phyloP scores from a whole-genome alignment of 2,113 vertebrate species.

The Epinephelus cyanopodus region DNA sequence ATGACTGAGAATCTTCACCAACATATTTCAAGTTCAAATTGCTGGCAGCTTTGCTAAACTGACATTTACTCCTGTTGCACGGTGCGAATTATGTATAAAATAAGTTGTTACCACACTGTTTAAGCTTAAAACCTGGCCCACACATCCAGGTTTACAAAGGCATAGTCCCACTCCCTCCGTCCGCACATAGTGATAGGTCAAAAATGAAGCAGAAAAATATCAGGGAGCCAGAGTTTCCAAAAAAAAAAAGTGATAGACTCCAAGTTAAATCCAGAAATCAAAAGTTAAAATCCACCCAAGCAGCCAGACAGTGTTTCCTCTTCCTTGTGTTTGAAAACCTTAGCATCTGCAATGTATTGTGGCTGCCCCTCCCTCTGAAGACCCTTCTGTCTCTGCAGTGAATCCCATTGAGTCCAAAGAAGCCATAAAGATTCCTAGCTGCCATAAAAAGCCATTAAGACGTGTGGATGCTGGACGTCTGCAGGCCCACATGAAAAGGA shows the following conservation, averaged over 20 bases:
- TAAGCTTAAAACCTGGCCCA: conserved; percentile 28
- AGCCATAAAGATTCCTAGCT: conserved; percentile 86
- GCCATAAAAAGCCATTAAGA: conserved; percentile 84
- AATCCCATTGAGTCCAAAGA: conserved; percentile 74
- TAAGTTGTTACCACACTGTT: conserved; percentile 44
- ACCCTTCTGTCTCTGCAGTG: conserved; percentile 61
- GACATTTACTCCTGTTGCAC: not conserved
- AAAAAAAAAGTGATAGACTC: not conserved
- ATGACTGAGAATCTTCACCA: too few relatives aligned
- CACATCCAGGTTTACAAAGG: conserved; percentile 24
- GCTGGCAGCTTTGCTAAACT: not conserved
- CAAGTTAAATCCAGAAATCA: conserved; percentile 34
- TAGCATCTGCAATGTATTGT: conserved; percentile 58
- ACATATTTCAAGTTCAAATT: not conserved
- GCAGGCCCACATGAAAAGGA: conserved; percentile 82
- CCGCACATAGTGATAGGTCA: not conserved
- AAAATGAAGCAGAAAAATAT: conserved; percentile 3
- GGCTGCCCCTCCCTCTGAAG: conserved; percentile 45
- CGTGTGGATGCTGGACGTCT: conserved; percentile 75
- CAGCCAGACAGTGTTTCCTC: conserved; percentile 18
- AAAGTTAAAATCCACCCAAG: conserved; percentile 27
- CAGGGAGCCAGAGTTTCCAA: not conserved
- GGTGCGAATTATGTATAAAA: not conserved
- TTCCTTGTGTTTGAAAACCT: conserved; percentile 17
- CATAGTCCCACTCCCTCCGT: conserved; percentile 9